Conservation (phyloP, 2,888 invertebrate species). For the Andrena chrysosceles region DNA sequence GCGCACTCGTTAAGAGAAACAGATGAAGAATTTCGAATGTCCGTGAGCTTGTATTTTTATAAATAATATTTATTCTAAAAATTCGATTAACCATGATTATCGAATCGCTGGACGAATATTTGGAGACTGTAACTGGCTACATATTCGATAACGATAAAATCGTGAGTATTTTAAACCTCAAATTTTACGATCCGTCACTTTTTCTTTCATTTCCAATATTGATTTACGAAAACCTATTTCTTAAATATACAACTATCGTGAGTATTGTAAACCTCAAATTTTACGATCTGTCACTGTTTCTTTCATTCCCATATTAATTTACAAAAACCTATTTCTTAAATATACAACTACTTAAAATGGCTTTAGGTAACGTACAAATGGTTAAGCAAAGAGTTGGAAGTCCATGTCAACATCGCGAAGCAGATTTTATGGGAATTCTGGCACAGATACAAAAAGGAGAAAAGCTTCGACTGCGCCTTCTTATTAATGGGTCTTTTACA, state of each 20-base stretch:
- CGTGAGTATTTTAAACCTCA: constrained; percentile 59
- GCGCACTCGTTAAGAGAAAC: background rate
- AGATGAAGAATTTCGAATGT: background rate
- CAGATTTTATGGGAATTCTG: constrained; percentile 82
- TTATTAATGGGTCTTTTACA: constrained; percentile 80
- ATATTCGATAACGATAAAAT: constrained; percentile 79
- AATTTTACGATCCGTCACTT: constrained; percentile 1
- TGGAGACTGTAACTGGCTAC: constrained; percentile 73
- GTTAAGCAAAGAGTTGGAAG: constrained; percentile 83
- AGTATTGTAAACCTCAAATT: constrained; percentile 22
- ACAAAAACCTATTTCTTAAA: background rate
- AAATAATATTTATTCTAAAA: background rate
- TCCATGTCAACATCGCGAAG: constrained; percentile 85
- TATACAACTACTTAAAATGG: background rate
- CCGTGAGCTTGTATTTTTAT: background rate
- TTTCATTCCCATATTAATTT: background rate
- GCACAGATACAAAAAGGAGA: constrained; percentile 71
- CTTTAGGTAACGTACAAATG: constrained; percentile 85
- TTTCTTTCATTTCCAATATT: background rate
- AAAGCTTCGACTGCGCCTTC: constrained; percentile 78
- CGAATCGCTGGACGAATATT: constrained; percentile 69
- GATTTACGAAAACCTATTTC: background rate
- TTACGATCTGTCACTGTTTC: background rate
- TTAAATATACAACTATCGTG: constrained; percentile 60
- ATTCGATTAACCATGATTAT: constrained; percentile 60